A percentile compares a stretch with the other conserved stretches of the same genome.
Conservation (phyloP, 2,113 vertebrate species). For the Erinaceus europaeus region DNA sequence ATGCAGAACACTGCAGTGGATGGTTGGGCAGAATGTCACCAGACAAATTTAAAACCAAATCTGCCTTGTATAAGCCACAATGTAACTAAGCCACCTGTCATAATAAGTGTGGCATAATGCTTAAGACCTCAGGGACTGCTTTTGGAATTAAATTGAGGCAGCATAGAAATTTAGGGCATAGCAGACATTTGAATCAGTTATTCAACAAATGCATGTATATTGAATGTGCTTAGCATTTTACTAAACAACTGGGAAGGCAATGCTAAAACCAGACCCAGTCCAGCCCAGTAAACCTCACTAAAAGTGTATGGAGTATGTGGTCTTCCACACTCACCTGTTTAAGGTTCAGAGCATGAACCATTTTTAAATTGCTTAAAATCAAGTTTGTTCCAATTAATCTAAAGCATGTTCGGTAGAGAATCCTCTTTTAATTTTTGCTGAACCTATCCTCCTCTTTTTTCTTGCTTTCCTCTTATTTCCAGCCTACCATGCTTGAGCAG, state of each 20-base stretch:
- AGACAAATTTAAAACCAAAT: conserved; percentile 62
- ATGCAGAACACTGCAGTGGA: not conserved
- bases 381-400: not conserved
- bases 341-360: not conserved
- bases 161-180: not conserved
- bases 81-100: not conserved
- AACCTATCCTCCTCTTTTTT: fast-evolving
- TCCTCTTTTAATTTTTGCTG: not conserved
- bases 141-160: not conserved
- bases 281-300: not conserved
- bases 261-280: not conserved
- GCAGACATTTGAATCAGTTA: not conserved
- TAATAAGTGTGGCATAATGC: not conserved
- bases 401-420: not conserved
- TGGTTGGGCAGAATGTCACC: not conserved
- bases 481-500: too few relatives aligned
- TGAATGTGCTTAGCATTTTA: not conserved
- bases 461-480: not conserved
- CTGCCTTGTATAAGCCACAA: conserved; percentile 54
- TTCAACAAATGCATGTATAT: not conserved
- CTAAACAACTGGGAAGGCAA: not conserved
- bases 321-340: not conserved
- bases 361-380: not conserved
- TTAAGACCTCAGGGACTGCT: not conserved
- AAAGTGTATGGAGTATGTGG: not conserved